phyloP scores from a whole-genome alignment of 2,113 vertebrate genomes.

The Antigone vipio region DNA sequence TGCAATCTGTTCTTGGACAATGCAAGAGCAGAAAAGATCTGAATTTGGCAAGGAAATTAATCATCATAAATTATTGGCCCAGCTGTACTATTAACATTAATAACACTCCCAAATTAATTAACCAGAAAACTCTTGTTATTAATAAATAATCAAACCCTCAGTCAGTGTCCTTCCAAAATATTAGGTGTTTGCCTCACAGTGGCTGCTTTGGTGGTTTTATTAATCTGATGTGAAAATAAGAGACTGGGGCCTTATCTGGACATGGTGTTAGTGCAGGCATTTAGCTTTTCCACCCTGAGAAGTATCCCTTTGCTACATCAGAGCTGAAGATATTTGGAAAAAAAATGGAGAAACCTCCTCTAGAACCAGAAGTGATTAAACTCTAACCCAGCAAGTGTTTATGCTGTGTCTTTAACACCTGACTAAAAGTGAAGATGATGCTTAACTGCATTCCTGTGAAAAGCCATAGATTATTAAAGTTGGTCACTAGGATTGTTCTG shows the following conservation, averaged over 20 bases:
- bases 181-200: not conserved
- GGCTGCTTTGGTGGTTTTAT: not conserved
- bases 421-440: too few species aligned
- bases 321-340: not conserved
- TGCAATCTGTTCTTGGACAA: not conserved
- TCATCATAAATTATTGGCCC: not conserved
- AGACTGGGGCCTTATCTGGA: not conserved
- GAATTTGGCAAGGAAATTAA: not conserved
- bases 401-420: not conserved
- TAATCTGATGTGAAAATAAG: not conserved
- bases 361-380: fast-evolving
- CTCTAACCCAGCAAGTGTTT: not conserved
- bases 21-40: not conserved
- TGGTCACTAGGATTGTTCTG: too few species aligned
- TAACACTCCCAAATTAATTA: not conserved
- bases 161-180: not conserved
- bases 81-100: not conserved
- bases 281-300: not conserved
- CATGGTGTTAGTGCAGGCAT: fast-evolving
- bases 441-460: too few species aligned
- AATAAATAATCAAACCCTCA: not conserved
- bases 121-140: not conserved
- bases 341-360: not conserved
- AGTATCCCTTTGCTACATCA: not conserved
- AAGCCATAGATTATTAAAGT: too few species aligned